A percentile compares a stretch with the other conserved stretches of the same genome.
These are phyloP conservation scores for Etia nguti DNA, from an alignment of 2,113 vertebrate species.

Conservation along the genomic window DNA sequence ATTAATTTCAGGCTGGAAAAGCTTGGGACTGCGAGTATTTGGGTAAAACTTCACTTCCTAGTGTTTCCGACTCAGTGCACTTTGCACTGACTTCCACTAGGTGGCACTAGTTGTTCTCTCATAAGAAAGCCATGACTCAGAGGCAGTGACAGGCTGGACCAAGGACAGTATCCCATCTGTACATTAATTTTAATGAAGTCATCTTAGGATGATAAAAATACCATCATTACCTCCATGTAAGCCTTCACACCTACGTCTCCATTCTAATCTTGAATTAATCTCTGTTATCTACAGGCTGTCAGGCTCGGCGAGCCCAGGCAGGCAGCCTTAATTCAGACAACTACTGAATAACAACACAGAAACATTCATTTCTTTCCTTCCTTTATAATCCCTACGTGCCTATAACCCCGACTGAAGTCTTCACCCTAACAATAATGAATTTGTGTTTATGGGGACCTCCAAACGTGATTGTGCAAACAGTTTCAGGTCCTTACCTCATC, in stretches of 20 bases:
- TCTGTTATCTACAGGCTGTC: not conserved
- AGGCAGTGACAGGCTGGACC: not conserved
- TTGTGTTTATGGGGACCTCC: not conserved
- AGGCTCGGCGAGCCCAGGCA: not conserved
- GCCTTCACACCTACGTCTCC: constrained; percentile 18
- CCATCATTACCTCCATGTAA: not conserved
- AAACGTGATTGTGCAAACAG: not conserved
- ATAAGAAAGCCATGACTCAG: not conserved
- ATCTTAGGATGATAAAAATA: not conserved
- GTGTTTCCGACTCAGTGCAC: not conserved
- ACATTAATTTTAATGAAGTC: constrained; percentile 1
- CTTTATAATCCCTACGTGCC: not conserved
- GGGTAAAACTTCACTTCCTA: not conserved
- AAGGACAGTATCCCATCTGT: not conserved
- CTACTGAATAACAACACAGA: not conserved
- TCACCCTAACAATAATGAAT: not conserved
- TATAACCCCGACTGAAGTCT: not conserved
- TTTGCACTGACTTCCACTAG: not conserved
- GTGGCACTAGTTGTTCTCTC: not conserved
- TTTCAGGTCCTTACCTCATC: constrained; percentile 74
- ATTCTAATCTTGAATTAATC: not conserved
- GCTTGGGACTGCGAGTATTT: not conserved
- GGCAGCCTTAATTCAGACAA: not conserved
- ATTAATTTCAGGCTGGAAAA: not conserved
- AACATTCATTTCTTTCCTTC: not conserved